A percentile compares a stretch with the other conserved stretches of the same genome.
Conservation (phyloP, 2,113 vertebrate genomes). For the Platichthys flesus region DNA sequence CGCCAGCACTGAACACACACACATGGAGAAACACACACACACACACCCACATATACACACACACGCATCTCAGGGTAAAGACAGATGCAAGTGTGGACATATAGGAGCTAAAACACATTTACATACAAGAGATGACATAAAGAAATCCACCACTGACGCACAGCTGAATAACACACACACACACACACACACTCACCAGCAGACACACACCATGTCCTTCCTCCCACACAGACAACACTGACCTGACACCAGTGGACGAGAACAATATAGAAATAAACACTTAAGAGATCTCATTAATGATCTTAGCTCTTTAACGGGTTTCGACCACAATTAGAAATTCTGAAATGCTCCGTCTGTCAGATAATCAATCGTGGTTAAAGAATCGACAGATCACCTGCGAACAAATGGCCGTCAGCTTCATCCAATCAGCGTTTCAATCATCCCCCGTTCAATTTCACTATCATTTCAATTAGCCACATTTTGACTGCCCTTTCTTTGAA, state of each 20-base stretch:
- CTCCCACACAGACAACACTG: too few species aligned
- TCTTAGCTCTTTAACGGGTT: conserved; percentile 6
- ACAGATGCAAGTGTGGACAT: conserved; percentile 60
- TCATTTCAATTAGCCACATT: conserved; percentile 10
- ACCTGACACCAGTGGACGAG: too few species aligned
- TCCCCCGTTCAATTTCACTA: conserved; percentile 19
- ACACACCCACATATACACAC: not conserved
- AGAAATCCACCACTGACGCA: not conserved
- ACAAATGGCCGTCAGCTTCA: conserved; percentile 9
- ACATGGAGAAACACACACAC: conserved; percentile 44
- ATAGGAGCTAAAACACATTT: conserved; percentile 42
- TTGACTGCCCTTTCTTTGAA: not conserved
- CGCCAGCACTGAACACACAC: conserved; percentile 73
- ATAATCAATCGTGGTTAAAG: conserved; percentile 12
- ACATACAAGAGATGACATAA: conserved; percentile 2
- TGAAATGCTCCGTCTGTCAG: conserved; percentile 14
- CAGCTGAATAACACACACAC: conserved; percentile 22
- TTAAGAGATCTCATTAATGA: not conserved
- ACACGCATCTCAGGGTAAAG: conserved; percentile 47
- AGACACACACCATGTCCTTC: conserved; percentile 1
- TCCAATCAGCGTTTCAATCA: conserved; percentile 42
- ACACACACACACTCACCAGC: conserved; percentile 47
- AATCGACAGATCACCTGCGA: not conserved
- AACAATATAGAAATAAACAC: conserved; percentile 4
- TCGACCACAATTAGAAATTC: conserved; percentile 30